Percentiles rank a stretch among this genome's conserved stretches.
Evolutionary conservation across 2,113 vertebrate species (phyloP).

Genomic region (Helogale parvula): DNA sequence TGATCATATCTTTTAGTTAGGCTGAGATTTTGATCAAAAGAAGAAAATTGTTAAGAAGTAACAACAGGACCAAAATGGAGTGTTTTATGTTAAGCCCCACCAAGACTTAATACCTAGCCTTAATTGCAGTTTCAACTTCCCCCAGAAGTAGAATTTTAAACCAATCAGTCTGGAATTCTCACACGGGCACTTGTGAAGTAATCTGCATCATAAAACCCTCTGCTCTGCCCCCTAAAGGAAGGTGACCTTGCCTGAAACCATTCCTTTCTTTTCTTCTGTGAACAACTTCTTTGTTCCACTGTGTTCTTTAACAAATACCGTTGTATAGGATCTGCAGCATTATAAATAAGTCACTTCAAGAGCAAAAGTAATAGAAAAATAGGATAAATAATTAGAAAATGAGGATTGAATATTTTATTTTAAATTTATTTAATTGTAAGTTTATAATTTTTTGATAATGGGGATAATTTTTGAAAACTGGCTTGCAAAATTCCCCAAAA

Average conservation of each 20-base stretch:
- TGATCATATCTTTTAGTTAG: background rate
- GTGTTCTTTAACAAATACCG: background rate
- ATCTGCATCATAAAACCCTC: background rate
- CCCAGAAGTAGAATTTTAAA: background rate
- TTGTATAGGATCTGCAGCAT: background rate
- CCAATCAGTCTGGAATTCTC: background rate
- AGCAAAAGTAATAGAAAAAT: background rate
- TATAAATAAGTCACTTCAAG: background rate
- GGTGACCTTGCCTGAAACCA: background rate
- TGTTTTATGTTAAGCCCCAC: background rate
- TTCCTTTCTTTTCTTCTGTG: background rate
- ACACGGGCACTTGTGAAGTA: background rate
- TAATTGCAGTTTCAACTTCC: background rate
- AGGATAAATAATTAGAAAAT: background rate
- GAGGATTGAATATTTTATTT: background rate
- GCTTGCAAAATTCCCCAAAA: background rate
- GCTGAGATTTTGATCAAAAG: background rate
- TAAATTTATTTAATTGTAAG: slow-evolving; percentile 16
- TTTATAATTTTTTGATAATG: background rate
- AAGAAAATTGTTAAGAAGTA: background rate
- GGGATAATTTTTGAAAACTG: background rate
- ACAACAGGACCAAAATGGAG: background rate
- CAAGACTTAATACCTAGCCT: background rate
- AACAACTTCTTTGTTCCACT: background rate
- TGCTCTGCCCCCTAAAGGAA: background rate